Conservation (phyloP, 2,113 vertebrate genomes). For the Oophaga pumilio region DNA sequence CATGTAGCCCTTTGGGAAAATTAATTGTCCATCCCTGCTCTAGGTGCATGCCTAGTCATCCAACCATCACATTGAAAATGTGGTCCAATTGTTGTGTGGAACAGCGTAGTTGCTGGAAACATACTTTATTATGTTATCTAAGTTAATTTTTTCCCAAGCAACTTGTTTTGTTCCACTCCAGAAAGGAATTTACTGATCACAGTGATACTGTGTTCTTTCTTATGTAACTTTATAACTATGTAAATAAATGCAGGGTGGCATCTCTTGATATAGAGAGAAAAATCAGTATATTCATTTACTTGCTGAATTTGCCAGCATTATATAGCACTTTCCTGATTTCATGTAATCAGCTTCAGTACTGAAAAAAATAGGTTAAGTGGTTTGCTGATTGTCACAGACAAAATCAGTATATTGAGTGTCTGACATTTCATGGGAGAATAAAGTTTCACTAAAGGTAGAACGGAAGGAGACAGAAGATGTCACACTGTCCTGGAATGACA, state of each 20-base stretch:
- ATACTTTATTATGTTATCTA: neutral
- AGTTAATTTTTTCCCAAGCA: neutral
- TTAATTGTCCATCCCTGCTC: too few relatives aligned
- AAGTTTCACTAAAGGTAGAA: constrained; percentile 41
- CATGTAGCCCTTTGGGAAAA: too few relatives aligned
- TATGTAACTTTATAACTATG: neutral
- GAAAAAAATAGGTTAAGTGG: neutral
- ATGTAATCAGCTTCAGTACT: neutral
- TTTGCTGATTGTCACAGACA: neutral
- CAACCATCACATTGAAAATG: too few relatives aligned
- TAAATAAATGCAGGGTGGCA: neutral
- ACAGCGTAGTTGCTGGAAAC: too few relatives aligned
- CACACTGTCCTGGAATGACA: constrained; percentile 48
- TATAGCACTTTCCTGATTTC: neutral
- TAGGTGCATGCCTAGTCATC: too few relatives aligned
- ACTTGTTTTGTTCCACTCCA: neutral
- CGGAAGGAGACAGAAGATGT: constrained; percentile 40
- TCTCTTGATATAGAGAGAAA: neutral
- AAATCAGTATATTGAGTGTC: neutral
- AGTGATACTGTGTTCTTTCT: neutral
- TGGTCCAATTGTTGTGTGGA: too few relatives aligned
- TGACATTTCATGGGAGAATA: constrained; percentile 40
- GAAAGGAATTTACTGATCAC: neutral
- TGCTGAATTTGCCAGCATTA: neutral
- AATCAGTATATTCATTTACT: neutral